These are phyloP conservation scores for Phlogophora meticulosa DNA, from an alignment of 2,888 invertebrate genomes.

Conservation along the genomic window DNA sequence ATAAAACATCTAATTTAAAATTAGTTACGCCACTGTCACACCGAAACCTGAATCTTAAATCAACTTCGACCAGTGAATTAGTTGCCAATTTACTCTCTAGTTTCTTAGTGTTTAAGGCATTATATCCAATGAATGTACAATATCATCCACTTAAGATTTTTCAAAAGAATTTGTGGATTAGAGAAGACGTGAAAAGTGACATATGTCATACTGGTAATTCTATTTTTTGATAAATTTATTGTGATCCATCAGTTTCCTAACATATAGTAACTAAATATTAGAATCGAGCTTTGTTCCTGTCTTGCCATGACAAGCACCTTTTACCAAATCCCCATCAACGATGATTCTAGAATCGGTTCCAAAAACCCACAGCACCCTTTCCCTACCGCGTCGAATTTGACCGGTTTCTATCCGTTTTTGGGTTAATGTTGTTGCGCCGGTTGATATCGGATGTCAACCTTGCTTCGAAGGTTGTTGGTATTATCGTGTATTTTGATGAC, in stretches of 20 bases:
- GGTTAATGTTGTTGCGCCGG: slow-evolving; percentile 70
- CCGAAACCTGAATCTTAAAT: slow-evolving; percentile 46
- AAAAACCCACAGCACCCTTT: slow-evolving; percentile 43
- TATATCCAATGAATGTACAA: slow-evolving; percentile 8
- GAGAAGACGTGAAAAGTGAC: too few relatives aligned
- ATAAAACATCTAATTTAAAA: slow-evolving; percentile 47
- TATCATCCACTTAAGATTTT: not conserved
- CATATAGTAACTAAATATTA: not conserved
- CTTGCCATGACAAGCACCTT: slow-evolving; percentile 7
- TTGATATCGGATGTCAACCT: slow-evolving; percentile 72
- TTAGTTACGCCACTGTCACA: slow-evolving; percentile 50
- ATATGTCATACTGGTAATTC: too few relatives aligned
- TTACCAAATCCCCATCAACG: slow-evolving; percentile 7
- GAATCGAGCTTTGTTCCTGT: not conserved
- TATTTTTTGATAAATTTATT: too few relatives aligned
- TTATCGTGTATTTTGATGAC: slow-evolving; percentile 68
- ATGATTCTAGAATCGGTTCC: slow-evolving; percentile 12
- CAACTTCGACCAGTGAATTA: slow-evolving; percentile 44
- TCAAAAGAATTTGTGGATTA: not conserved
- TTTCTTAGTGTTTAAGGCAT: slow-evolving; percentile 9
- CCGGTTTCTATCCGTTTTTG: slow-evolving; percentile 68
- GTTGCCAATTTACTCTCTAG: slow-evolving; percentile 36
- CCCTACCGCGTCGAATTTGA: slow-evolving; percentile 53
- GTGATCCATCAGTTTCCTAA: too few relatives aligned
- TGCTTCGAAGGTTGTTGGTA: slow-evolving; percentile 69